Percentiles rank a stretch among this genome's conserved stretches.
Conservation (phyloP, 2,888 invertebrate species). For the Aproaerema taeniolella region DNA sequence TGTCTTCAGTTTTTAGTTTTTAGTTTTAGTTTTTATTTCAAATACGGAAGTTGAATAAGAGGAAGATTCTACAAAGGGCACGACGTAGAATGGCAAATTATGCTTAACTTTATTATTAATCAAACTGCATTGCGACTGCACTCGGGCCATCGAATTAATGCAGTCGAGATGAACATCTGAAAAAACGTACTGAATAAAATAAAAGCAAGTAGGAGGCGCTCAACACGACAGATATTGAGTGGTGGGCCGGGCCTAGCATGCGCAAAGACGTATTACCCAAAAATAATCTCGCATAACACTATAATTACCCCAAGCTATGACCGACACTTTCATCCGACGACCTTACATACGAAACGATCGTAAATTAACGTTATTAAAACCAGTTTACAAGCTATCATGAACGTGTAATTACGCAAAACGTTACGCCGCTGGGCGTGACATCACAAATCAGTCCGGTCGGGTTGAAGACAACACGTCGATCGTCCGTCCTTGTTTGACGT, state of each 20-base stretch:
- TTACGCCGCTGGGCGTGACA: slow-evolving; percentile 78
- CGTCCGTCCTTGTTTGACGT: slow-evolving; percentile 38
- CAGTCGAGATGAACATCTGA: slow-evolving; percentile 59
- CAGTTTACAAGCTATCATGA: slow-evolving; percentile 65
- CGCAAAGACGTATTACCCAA: slow-evolving; percentile 65
- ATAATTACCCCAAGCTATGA: slow-evolving; percentile 54
- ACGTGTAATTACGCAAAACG: slow-evolving; percentile 74
- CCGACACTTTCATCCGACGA: slow-evolving; percentile 61
- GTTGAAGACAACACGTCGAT: slow-evolving; percentile 65
- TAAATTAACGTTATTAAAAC: slow-evolving; percentile 72
- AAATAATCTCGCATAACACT: slow-evolving; percentile 43
- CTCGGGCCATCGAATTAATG: slow-evolving; percentile 51
- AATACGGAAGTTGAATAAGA: too few species aligned
- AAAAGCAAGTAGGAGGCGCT: slow-evolving; percentile 74
- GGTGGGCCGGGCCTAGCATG: slow-evolving; percentile 75
- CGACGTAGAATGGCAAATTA: slow-evolving; percentile 12
- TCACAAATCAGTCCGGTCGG: slow-evolving; percentile 72
- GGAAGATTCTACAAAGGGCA: neutral
- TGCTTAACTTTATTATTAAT: slow-evolving; percentile 54
- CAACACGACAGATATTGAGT: slow-evolving; percentile 76
- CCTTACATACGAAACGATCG: slow-evolving; percentile 56
- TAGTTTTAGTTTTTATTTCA: too few species aligned
- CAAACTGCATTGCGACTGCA: slow-evolving; percentile 71
- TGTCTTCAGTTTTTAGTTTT: too few species aligned
- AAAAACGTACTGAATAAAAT: slow-evolving; percentile 69